Conservation (phyloP, 2,113 vertebrate genomes). For the Muntiacus reevesi region DNA sequence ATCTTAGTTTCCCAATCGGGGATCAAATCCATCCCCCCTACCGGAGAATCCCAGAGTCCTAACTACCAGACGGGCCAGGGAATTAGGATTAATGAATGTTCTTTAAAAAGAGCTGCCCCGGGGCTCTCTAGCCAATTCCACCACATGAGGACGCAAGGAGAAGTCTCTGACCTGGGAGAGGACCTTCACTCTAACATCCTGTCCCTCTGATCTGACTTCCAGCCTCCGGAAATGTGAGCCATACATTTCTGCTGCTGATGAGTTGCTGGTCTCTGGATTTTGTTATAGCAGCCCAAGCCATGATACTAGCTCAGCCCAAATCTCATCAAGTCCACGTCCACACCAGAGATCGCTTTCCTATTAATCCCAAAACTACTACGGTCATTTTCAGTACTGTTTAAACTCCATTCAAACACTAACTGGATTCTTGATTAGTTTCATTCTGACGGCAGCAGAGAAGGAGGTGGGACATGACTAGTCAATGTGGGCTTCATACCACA, state of each 20-base stretch:
- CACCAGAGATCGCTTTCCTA: not conserved
- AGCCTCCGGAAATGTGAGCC: not conserved
- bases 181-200: not conserved
- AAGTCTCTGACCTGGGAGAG: not conserved
- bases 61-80: not conserved
- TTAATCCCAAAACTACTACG: not conserved
- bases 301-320: not conserved
- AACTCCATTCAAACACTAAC: not conserved
- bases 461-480: not conserved
- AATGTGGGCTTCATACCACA: not conserved
- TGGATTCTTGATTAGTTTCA: not conserved
- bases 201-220: not conserved
- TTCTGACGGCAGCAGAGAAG: not conserved
- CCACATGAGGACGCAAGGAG: not conserved
- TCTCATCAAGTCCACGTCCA: not conserved
- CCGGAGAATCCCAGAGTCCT: not conserved
- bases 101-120: not conserved
- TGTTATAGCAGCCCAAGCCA: not conserved
- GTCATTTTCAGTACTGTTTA: not conserved
- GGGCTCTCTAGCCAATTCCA: not conserved
- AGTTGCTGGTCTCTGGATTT: not conserved
- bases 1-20: not conserved
- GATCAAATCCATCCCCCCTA: not conserved
- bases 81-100: not conserved
- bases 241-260: not conserved